Base-by-base conservation (phyloP, 1,140 invertebrate species). In the Cydia pomonella region DNA sequence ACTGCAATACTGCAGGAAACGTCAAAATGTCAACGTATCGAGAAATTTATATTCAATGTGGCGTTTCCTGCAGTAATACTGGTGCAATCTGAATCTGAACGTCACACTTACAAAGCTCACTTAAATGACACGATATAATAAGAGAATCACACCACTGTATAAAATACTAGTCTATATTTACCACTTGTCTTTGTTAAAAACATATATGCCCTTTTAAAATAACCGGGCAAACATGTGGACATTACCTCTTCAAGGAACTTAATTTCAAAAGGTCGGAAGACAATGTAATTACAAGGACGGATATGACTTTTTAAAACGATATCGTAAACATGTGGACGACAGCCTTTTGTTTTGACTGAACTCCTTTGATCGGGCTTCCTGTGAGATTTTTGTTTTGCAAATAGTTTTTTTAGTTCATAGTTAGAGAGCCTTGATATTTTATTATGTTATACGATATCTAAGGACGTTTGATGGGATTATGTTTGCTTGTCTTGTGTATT, bases 281-380 rank as follows among this genome's bases (percentile, higher is more conserved):
- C 16, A 21, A 12, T 0, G 7, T 59, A 59, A 23, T 23, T 23
- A 21, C 2, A 12, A 59, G 9, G 53, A 12, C 53, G 53, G 18
- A 23, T 59, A 59, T 23, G 53, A 23, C 53, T 23, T 23, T 59
- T 59, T 23, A 23, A 10, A 59, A 21, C 7, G 53, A 23, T 3
- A 21, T n/a, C 21, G 10, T 59, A 59, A 23, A 59, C 53, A 59
- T 59, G 53, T 59, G 53, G 53, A 59, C 53, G 53, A 21, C 53
- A 59, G 53, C 2, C 53, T 59, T 23, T 59, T 59, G 53, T 59
- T 59, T 59, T 59, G 47, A 18, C 16, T 59, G 12, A 18, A 9
- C 53, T 21, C 53, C 53, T 59, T 59, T 59, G 53, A 59, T 59
- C 53, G 53, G 53, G 53, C 53, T 59, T 59, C 53, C 53, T 59